Percentiles rank a stretch among this genome's conserved stretches.
Conservation (phyloP, 2,888 invertebrate species). For the Rotaria socialis region DNA sequence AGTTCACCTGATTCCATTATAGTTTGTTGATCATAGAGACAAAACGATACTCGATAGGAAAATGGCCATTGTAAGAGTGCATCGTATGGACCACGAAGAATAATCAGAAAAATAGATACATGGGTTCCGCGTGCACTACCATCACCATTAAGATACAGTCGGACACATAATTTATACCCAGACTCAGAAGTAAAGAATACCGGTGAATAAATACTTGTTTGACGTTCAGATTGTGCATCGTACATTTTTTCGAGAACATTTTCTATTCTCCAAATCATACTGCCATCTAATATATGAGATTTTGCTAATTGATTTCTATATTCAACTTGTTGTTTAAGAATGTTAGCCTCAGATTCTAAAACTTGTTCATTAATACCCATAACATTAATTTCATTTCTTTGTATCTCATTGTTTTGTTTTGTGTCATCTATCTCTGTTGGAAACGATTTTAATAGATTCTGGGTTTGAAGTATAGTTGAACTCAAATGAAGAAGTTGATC, state of each 20-base stretch:
- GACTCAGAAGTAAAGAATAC: slow-evolving; percentile 54
- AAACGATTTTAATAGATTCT: too few relatives aligned
- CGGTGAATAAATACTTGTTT: slow-evolving; percentile 54
- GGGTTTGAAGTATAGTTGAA: too few relatives aligned
- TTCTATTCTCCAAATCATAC: slow-evolving; percentile 55
- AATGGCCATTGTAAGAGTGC: slow-evolving; percentile 55
- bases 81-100: slow-evolving; percentile 55
- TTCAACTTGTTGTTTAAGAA: too few relatives aligned
- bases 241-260: slow-evolving; percentile 52
- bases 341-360: too few relatives aligned
- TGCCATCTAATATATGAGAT: slow-evolving; percentile 50
- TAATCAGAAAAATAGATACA: slow-evolving; percentile 56
- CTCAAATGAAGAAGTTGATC: too few relatives aligned
- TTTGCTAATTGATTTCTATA: too few relatives aligned
- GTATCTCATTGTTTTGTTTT: too few relatives aligned
- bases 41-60: slow-evolving; percentile 44
- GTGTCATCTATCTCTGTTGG: too few relatives aligned
- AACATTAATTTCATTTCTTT: too few relatives aligned
- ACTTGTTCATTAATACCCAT: too few relatives aligned
- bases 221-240: slow-evolving; percentile 52
- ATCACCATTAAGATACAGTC: slow-evolving; percentile 56
- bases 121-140: slow-evolving; percentile 56
- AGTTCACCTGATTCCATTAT: too few relatives aligned
- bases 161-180: slow-evolving; percentile 55
- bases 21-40: too few relatives aligned